Base-by-base conservation (phyloP, 1,140 invertebrate species). In the Dufourea novaeangliae region DNA sequence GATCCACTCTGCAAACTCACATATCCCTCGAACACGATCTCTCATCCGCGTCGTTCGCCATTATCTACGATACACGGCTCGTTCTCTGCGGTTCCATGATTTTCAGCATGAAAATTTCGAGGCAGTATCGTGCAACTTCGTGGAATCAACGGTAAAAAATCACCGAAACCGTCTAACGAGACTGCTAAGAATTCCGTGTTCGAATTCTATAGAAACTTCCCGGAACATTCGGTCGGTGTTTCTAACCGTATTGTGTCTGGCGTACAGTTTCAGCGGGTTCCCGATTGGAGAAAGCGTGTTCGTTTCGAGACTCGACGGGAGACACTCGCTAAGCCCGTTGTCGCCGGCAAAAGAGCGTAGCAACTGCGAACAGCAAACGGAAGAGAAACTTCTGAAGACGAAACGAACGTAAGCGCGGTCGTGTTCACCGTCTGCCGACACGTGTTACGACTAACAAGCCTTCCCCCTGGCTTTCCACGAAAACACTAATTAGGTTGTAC, bases 1-100 rank as follows among this genome's bases (percentile, higher is more conserved):
- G 64, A 74, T 54, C 46, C 41, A 66, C 46, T 25, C 46, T 22
- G 71, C 25, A 54, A 74, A 74, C 71, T 74, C 34, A 20, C 32
- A 12, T 59, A 17, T 57, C 25, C 5, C 7, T 32, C 34, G 66
- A 29, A 66, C 34, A 7, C 34, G 3, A 0, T 25, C 46, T 27
- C 12, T n/a, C 4, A 37, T 22, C 34, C 57, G 0, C 32, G 46
- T 66, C 34, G 37, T 66, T 66, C 63, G 71, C 20, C 32, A 10
- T 37, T n/a, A 37, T 50, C 5, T n/a, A 17, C 46, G 8, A n/a
- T 17, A n/a, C n/a, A n/a, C 46, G 6, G 46, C 8, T 17, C 8
- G 20, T 50, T n/a, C n/a, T n/a, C n/a, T n/a, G n/a, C n/a, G n/a
- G n/a, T n/a, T n/a, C n/a, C n/a, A n/a, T n/a, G 12, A 12, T 44